Evolutionary conservation across 2,888 invertebrate species (phyloP).

Genomic region (Adelphocoris suturalis): DNA sequence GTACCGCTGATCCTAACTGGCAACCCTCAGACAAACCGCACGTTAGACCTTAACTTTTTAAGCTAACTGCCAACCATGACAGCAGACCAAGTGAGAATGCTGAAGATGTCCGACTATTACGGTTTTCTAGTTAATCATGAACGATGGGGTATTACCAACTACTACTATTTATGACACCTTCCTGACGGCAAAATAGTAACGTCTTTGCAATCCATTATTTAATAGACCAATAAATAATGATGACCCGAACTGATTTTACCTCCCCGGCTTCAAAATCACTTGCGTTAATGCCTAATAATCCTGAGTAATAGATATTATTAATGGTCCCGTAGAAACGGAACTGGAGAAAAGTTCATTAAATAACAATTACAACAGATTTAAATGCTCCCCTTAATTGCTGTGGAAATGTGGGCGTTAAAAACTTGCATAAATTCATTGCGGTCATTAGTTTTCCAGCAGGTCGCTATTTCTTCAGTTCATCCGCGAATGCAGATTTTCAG

Average conservation of each 20-base stretch:
- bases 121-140: no score
- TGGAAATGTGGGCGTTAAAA: slow-evolving; percentile 33
- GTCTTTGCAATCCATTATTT: background rate
- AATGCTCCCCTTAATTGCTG: slow-evolving; percentile 12
- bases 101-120: no score
- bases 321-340: background rate
- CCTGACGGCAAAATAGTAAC: background rate
- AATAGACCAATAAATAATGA: background rate
- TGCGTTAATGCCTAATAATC: slow-evolving; percentile 10
- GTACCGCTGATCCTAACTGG: no score
- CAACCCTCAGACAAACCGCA: no score
- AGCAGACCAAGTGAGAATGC: no score
- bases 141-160: no score
- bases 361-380: slow-evolving; percentile 29
- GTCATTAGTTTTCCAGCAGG: slow-evolving; percentile 8
- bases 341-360: slow-evolving; percentile 3
- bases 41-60: no score
- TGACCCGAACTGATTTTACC: background rate
- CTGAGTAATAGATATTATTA: background rate
- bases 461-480: slow-evolving; percentile 6
- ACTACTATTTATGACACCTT: no score
- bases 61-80: no score
- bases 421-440: slow-evolving; percentile 20
- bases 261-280: background rate
- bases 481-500: background rate